A percentile compares a stretch with the other conserved stretches of the same genome.
Conservation (phyloP, 1,140 invertebrate species). For the Copidosoma floridanum region DNA sequence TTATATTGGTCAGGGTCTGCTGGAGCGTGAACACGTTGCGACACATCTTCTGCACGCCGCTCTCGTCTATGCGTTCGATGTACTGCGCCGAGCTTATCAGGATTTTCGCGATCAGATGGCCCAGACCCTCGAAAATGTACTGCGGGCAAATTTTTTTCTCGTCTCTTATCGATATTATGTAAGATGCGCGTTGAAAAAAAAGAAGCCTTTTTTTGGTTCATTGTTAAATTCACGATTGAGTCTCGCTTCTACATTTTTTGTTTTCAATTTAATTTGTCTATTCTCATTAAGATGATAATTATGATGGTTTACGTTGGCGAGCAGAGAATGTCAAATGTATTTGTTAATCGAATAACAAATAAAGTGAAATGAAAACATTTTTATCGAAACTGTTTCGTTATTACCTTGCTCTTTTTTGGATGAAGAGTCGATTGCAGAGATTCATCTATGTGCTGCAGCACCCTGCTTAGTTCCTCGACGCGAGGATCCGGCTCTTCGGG, state of each 20-base stretch:
- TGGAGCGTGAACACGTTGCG: conserved; percentile 84
- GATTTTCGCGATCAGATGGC: conserved; percentile 81
- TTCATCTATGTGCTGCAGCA: conserved; percentile 77
- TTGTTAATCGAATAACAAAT: no score
- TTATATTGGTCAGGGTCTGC: conserved; percentile 82
- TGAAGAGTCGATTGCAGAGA: conserved; percentile 71
- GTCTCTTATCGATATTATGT: no score
- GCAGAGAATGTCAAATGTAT: neutral
- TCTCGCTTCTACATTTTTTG: no score
- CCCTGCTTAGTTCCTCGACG: conserved; percentile 77
- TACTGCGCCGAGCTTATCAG: conserved; percentile 80
- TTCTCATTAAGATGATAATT: no score
- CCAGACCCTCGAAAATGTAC: conserved; percentile 94
- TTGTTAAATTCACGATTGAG: no score
- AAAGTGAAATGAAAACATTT: conserved; percentile 83
- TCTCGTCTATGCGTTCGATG: conserved; percentile 77
- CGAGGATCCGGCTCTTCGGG: conserved; percentile 78
- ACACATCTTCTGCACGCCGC: conserved; percentile 79
- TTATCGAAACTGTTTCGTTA: no score
- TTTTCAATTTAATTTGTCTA: no score
- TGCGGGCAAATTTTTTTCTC: no score
- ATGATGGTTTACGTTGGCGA: no score
- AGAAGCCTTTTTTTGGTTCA: no score
- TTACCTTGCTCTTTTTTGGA: conserved; percentile 76
- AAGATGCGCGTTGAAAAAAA: no score